Conservation (phyloP, 2,113 vertebrate genomes). For the Sialia sialis region DNA sequence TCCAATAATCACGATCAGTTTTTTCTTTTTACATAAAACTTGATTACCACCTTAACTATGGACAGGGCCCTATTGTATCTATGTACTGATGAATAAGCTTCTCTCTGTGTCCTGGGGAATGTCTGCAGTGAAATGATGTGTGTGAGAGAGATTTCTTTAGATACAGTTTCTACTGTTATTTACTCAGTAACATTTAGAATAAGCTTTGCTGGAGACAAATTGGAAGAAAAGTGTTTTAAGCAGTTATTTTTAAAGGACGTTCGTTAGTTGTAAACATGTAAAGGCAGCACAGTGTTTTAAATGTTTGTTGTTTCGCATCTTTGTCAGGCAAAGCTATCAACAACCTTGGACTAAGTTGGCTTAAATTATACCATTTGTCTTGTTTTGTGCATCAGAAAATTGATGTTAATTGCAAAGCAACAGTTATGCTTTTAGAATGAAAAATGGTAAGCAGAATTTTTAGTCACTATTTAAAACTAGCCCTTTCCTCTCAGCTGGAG, state of each 20-base stretch:
- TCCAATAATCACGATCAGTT: neutral
- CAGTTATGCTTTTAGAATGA: neutral
- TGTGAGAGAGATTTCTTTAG: neutral
- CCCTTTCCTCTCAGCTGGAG: neutral
- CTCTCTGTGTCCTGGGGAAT: neutral
- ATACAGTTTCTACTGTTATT: neutral
- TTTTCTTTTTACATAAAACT: neutral
- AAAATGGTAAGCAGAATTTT: neutral
- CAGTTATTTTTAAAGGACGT: neutral
- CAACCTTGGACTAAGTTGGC: neutral
- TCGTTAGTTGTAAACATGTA: neutral
- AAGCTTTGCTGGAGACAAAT: neutral
- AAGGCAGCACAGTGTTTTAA: neutral
- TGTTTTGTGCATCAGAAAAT: neutral
- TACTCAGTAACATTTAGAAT: neutral
- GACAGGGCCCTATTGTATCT: neutral
- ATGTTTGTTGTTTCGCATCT: neutral
- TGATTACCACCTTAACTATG: neutral
- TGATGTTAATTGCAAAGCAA: neutral
- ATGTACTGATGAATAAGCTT: accelerated
- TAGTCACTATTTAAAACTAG: neutral
- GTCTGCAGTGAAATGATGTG: neutral
- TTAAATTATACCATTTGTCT: neutral
- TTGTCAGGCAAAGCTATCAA: neutral
- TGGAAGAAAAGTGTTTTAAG: neutral